Evolutionary conservation across 2,888 invertebrate species (phyloP).

Genomic region (Bugula neritina): DNA sequence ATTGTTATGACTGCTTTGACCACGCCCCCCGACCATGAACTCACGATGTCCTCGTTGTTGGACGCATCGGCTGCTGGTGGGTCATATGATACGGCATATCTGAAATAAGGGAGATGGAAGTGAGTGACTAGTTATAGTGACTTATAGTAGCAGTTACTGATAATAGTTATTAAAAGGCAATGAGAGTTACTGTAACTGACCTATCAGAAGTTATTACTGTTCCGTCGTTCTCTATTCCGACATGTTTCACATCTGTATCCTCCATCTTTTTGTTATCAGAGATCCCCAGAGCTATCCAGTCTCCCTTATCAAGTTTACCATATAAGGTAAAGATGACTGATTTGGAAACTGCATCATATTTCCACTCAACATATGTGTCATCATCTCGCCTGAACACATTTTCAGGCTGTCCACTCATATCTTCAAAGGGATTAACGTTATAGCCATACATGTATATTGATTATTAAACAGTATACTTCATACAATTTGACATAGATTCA

Average conservation of each 20-base stretch:
- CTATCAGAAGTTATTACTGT: background rate
- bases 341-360: background rate
- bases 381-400: background rate
- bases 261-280: constrained; percentile 12
- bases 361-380: constrained; percentile 13
- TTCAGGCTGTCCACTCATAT: background rate
- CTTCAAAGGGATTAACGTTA: no score
- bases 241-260: background rate
- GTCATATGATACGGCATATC: background rate
- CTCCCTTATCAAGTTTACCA: background rate
- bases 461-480: no score
- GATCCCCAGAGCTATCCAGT: constrained; percentile 5
- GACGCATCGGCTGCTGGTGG: background rate
- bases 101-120: background rate
- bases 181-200: no score
- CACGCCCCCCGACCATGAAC: background rate
- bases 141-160: no score
- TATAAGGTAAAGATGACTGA: background rate
- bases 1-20: background rate
- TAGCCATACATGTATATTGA: no score
- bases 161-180: no score
- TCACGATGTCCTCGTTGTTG: background rate
- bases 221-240: background rate
- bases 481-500: no score
- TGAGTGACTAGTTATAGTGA: no score